phyloP scores from a whole-genome alignment of 1,140 invertebrate genomes.

The Hyles vespertilio region DNA sequence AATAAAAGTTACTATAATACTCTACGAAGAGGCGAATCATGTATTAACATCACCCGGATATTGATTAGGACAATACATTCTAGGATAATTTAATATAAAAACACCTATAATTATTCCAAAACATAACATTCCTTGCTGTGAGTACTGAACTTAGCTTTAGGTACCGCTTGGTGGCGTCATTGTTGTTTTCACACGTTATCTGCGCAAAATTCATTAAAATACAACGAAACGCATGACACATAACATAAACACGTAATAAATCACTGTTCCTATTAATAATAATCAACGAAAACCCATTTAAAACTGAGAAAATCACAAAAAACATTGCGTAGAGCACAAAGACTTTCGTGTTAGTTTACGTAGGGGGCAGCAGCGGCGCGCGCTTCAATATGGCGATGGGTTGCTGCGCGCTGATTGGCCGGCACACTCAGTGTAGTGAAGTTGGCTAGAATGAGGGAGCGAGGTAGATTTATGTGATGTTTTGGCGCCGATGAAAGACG shows the following conservation, averaged over 20 bases:
- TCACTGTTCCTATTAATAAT: constrained; percentile 39
- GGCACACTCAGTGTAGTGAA: constrained; percentile 44
- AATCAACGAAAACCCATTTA: constrained; percentile 32
- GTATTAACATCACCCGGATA: not conserved
- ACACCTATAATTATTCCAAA: constrained; percentile 23
- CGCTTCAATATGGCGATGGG: constrained; percentile 68
- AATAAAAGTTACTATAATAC: not conserved
- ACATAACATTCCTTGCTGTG: constrained; percentile 33
- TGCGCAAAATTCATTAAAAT: constrained; percentile 13
- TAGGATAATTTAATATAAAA: not conserved
- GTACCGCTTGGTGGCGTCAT: constrained; percentile 37
- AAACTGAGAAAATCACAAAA: constrained; percentile 59
- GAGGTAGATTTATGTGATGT: constrained; percentile 65
- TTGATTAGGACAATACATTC: too few relatives aligned
- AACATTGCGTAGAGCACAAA: constrained; percentile 53
- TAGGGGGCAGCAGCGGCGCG: constrained; percentile 46
- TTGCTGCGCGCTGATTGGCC: constrained; percentile 46
- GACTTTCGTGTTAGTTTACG: constrained; percentile 41
- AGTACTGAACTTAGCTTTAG: constrained; percentile 50
- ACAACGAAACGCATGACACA: constrained; percentile 1
- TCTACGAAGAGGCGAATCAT: not conserved
- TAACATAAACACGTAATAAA: constrained; percentile 23
- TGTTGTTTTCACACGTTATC: constrained; percentile 29
- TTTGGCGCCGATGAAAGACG: constrained; percentile 60
- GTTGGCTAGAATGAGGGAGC: constrained; percentile 54